Conservation (phyloP, 2,113 vertebrate genomes). For the Podiceps cristatus region DNA sequence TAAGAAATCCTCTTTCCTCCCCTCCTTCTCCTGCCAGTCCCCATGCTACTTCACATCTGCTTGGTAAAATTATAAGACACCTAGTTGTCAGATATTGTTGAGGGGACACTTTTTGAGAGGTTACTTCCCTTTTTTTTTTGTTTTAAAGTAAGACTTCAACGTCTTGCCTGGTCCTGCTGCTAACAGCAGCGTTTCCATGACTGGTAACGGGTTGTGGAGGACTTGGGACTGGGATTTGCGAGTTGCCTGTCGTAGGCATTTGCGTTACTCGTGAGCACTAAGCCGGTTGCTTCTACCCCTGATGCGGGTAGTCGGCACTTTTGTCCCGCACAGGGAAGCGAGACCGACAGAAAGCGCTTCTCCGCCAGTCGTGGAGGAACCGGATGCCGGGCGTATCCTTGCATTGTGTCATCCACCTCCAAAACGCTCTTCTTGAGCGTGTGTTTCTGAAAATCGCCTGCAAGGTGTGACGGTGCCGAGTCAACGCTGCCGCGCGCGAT, state of each 20-base stretch:
- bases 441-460: not conserved
- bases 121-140: not conserved
- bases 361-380: not conserved
- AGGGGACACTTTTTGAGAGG: not conserved
- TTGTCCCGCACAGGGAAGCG: not conserved
- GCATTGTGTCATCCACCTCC: not conserved
- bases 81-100: not conserved
- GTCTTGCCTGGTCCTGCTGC: not conserved
- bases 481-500: fast-evolving
- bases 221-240: not conserved
- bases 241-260: not conserved
- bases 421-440: not conserved
- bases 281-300: not conserved
- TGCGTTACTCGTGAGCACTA: fast-evolving
- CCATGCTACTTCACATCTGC: not conserved
- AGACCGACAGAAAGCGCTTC: not conserved
- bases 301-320: not conserved
- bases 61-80: fast-evolving
- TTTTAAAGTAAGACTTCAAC: not conserved
- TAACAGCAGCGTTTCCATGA: not conserved
- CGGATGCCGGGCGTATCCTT: not conserved
- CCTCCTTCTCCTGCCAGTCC: not conserved
- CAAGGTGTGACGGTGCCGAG: fast-evolving
- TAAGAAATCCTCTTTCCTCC: not conserved
- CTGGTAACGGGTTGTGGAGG: not conserved